phyloP scores from a whole-genome alignment of 2,888 invertebrate genomes.

The Hyposoter dolosus region DNA sequence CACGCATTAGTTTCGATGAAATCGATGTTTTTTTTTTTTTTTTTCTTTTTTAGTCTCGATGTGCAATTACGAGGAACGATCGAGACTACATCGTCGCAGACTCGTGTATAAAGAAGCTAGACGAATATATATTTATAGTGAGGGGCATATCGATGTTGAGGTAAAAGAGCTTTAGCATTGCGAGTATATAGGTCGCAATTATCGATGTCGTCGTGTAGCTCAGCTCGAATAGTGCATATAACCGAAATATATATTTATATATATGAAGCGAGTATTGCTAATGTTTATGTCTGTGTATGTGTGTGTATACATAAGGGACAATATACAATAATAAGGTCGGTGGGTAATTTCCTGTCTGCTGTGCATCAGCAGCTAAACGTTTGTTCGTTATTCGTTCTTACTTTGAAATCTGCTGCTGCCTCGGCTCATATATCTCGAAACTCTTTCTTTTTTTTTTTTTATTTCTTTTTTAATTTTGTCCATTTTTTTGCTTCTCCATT shows the following conservation, averaged over 20 bases:
- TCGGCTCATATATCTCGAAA: conserved; percentile 12
- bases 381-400: conserved; percentile 48
- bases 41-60: neutral
- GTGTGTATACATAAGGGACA: conserved; percentile 67
- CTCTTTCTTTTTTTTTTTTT: conserved; percentile 19
- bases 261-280: conserved; percentile 18
- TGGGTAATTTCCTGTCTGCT: conserved; percentile 82
- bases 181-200: conserved; percentile 66
- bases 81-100: conserved; percentile 49
- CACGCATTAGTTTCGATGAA: neutral
- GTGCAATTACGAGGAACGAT: conserved; percentile 12
- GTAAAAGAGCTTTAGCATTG: conserved; percentile 49
- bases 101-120: neutral
- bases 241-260: conserved; percentile 12
- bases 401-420: conserved; percentile 42
- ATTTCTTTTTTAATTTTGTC: conserved; percentile 4
- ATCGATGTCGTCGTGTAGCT: conserved; percentile 28
- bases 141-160: neutral
- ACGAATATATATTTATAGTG: neutral
- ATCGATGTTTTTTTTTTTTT: neutral
- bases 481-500: too few species aligned
- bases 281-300: conserved; percentile 10
- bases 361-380: conserved; percentile 64
- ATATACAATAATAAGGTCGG: conserved; percentile 81
- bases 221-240: conserved; percentile 25